Percentiles rank a stretch among this genome's conserved stretches.
Evolutionary conservation across 2,113 vertebrate species (phyloP).

Genomic region (Tetrax tetrax): DNA sequence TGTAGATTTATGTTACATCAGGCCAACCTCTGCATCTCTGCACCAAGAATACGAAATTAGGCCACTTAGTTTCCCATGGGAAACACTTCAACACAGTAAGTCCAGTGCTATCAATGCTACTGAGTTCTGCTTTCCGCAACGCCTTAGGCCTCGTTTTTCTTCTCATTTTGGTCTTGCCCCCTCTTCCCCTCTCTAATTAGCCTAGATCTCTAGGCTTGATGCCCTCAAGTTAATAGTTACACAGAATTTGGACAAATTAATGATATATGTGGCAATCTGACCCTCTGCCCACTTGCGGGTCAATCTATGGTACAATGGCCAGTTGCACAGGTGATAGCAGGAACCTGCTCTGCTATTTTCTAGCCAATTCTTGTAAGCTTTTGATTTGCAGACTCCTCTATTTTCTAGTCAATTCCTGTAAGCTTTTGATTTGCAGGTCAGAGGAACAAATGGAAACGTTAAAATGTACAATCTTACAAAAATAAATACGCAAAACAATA

Average conservation of each 20-base stretch:
- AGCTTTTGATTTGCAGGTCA: neutral
- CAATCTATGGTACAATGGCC: neutral
- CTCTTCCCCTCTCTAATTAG: neutral
- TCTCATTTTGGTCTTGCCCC: neutral
- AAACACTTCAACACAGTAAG: neutral
- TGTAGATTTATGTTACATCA: slow-evolving; percentile 11
- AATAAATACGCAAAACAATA: neutral
- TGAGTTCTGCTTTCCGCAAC: neutral
- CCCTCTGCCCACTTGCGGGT: neutral
- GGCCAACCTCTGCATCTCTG: neutral
- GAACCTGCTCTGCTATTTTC: neutral
- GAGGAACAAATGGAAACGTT: neutral
- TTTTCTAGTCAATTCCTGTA: neutral
- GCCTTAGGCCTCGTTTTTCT: neutral
- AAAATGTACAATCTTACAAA: neutral
- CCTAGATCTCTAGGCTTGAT: neutral
- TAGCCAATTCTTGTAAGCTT: neutral
- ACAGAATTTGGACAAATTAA: neutral
- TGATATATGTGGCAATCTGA: neutral
- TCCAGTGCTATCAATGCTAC: neutral
- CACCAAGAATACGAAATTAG: neutral
- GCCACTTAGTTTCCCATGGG: neutral
- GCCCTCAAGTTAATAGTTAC: neutral
- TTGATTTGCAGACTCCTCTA: neutral
- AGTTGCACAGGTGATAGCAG: neutral